Evolutionary conservation across 2,797 vertebrate genomes (phyloP).

Genomic region (Sebastes oblongus): DNA sequence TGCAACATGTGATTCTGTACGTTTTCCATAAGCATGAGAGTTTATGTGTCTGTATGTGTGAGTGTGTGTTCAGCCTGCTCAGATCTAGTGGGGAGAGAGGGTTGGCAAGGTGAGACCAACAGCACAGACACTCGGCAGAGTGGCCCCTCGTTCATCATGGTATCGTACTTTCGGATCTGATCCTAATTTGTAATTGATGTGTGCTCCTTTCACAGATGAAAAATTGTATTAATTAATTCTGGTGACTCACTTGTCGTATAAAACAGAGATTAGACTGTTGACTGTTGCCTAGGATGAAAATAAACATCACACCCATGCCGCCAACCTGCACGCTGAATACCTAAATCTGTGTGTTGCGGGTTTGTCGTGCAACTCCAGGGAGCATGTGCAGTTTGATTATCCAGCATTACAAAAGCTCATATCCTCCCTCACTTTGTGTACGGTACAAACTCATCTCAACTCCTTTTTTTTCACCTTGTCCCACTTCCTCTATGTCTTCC

Average conservation of each 20-base stretch:
- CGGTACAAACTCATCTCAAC: not conserved
- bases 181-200: not conserved
- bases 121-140: not conserved
- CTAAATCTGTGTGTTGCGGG: not conserved
- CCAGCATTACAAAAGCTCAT: not conserved
- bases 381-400: not conserved
- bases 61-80: not conserved
- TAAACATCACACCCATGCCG: constrained; percentile 8
- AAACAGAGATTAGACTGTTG: not conserved
- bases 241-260: not conserved
- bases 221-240: constrained; percentile 14
- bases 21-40: not conserved
- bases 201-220: constrained; percentile 18
- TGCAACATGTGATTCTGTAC: too few relatives aligned
- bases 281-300: constrained; percentile 5
- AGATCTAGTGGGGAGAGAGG: not conserved
- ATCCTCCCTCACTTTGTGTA: not conserved
- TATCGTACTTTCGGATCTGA: not conserved
- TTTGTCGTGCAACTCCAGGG: not conserved
- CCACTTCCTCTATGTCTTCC: not conserved
- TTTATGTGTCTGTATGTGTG: not conserved
- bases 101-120: not conserved
- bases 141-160: not conserved
- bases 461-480: not conserved
- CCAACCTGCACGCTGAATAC: not conserved